Conservation (phyloP, 2,888 invertebrate genomes). For the Octodonta nipae region DNA sequence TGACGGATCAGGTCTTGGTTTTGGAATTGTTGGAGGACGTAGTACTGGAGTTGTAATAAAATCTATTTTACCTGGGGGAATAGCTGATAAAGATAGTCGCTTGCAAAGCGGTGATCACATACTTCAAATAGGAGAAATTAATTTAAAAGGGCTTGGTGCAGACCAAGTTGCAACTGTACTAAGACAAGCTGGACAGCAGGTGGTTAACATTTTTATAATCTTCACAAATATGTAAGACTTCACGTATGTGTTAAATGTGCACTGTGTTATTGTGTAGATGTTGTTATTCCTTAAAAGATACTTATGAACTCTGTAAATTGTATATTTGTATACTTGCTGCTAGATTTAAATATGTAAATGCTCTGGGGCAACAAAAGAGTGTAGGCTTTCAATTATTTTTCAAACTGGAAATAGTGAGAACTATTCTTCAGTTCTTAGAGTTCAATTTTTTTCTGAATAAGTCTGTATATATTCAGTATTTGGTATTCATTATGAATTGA, state of each 20-base stretch:
- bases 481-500: too few relatives aligned
- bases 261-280: constrained; percentile 1
- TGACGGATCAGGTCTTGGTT: constrained; percentile 94
- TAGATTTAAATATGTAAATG: too few relatives aligned
- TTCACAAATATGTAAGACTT: constrained; percentile 56
- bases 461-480: too few relatives aligned
- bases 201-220: constrained; percentile 24
- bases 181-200: constrained; percentile 46
- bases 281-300: constrained; percentile 2
- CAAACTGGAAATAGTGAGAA: too few relatives aligned
- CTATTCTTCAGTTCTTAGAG: too few relatives aligned
- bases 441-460: too few relatives aligned
- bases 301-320: too few relatives aligned
- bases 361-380: too few relatives aligned
- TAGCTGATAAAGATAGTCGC: constrained; percentile 64
- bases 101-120: constrained; percentile 96
- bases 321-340: too few relatives aligned
- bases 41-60: constrained; percentile 98
- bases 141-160: constrained; percentile 89
- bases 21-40: constrained; percentile 93
- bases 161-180: constrained; percentile 84
- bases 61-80: constrained; percentile 90
- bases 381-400: too few relatives aligned
- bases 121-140: constrained; percentile 87
- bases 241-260: constrained; percentile 41